Percentiles rank a stretch among this genome's conserved stretches.
phyloP scores from a whole-genome alignment of 1,140 invertebrate genomes.

The Dufourea novaeangliae region DNA sequence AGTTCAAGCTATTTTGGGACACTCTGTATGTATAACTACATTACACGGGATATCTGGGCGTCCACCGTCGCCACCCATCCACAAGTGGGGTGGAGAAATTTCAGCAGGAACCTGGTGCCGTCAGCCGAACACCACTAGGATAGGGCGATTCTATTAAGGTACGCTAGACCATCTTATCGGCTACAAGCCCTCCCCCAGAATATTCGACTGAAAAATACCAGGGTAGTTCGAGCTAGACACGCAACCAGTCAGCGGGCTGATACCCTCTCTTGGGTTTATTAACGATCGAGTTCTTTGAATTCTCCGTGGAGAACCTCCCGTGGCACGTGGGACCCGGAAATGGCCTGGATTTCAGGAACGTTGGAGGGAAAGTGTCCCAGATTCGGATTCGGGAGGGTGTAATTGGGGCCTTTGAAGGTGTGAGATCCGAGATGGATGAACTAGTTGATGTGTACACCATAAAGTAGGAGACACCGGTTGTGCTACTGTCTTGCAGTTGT shows the following conservation, averaged over 20 bases:
- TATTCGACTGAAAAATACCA: conserved; percentile 9
- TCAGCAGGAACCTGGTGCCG: conserved; percentile 38
- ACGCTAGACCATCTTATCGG: conserved; percentile 31
- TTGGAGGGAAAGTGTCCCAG: no score
- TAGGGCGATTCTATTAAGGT: conserved; percentile 58
- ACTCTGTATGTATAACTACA: no score
- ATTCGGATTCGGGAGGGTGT: no score
- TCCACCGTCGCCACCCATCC: neutral
- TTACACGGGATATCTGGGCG: conserved; percentile 47
- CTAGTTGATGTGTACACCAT: no score
- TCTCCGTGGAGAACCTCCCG: neutral
- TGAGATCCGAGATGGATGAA: no score
- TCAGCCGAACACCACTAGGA: neutral
- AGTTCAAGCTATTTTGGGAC: no score
- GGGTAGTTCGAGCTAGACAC: neutral
- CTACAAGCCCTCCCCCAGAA: neutral
- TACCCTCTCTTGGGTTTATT: neutral
- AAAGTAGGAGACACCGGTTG: no score
- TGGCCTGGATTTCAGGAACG: neutral
- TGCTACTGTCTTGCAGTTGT: no score
- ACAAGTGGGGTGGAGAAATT: conserved; percentile 31
- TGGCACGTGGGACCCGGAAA: neutral
- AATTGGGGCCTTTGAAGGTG: no score
- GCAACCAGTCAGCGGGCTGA: neutral
- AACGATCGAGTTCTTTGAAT: neutral